Evolutionary conservation across 2,888 invertebrate species (phyloP).

Genomic region (Rutpela maculata): DNA sequence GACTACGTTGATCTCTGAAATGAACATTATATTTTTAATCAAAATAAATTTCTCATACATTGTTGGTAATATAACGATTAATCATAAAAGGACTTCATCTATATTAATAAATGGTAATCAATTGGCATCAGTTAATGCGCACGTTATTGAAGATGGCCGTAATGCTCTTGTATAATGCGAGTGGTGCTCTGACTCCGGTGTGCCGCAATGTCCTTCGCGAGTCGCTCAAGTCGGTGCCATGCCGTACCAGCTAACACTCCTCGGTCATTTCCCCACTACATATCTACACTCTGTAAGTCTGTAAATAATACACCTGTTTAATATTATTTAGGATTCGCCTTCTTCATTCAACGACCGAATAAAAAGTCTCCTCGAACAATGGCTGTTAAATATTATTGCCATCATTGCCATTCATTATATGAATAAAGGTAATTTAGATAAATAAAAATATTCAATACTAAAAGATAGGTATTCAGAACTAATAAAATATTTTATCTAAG

Average conservation of each 20-base stretch:
- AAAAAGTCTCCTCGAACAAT: not conserved
- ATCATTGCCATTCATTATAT: not conserved
- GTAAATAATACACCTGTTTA: conserved; percentile 43
- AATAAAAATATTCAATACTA: not conserved
- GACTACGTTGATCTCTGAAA: too few species aligned
- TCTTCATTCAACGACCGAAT: conserved; percentile 8
- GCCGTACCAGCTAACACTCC: conserved; percentile 65
- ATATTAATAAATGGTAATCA: conserved; percentile 1
- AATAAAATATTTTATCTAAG: not conserved
- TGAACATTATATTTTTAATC: too few species aligned
- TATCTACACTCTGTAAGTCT: conserved; percentile 42
- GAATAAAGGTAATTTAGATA: conserved; percentile 4
- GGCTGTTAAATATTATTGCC: not conserved
- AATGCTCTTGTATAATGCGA: conserved; percentile 14
- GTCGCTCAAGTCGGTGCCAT: conserved; percentile 63
- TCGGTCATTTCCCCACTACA: conserved; percentile 62
- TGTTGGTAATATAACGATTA: not conserved
- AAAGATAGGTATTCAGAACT: not conserved
- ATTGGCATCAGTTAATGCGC: conserved; percentile 16
- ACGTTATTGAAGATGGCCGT: conserved; percentile 21
- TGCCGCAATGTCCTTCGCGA: conserved; percentile 48
- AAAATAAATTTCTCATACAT: too few species aligned
- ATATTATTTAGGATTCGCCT: conserved; percentile 19
- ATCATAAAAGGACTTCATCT: not conserved
- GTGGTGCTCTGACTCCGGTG: conserved; percentile 35